A percentile compares a stretch with the other conserved stretches of the same genome.
Conservation (phyloP, 2,113 vertebrate species). For the Hippoglossus stenolepis region DNA sequence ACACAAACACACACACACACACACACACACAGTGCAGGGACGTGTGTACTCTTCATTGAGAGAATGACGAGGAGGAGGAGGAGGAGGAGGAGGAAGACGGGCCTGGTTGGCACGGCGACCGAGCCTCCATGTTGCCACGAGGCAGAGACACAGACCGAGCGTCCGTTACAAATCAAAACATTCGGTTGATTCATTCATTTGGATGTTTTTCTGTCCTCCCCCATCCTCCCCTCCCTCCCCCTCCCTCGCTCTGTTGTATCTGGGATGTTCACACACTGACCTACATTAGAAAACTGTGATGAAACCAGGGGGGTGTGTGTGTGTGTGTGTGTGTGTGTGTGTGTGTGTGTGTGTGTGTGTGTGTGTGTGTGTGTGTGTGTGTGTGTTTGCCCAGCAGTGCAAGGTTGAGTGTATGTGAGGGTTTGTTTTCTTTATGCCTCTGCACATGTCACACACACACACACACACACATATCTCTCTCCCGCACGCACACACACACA, state of each 20-base stretch:
- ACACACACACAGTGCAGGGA: background rate
- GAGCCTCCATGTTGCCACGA: slow-evolving; percentile 40
- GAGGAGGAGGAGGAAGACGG: background rate
- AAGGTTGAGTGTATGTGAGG: background rate
- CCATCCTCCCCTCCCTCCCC: background rate
- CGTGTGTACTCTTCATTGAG: slow-evolving; percentile 21
- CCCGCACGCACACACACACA: no score
- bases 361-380: slow-evolving; percentile 16
- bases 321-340: slow-evolving; percentile 21
- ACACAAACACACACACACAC: slow-evolving; percentile 1
- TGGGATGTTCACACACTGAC: slow-evolving; percentile 18
- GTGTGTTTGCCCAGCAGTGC: background rate
- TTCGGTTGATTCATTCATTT: slow-evolving; percentile 46
- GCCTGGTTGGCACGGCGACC: slow-evolving; percentile 20
- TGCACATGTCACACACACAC: no score
- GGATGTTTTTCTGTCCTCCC: background rate
- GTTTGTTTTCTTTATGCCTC: background rate
- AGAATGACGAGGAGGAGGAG: slow-evolving; percentile 24
- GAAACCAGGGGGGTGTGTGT: slow-evolving; percentile 11
- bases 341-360: slow-evolving; percentile 1
- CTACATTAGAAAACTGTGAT: slow-evolving; percentile 34
- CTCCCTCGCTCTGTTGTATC: background rate
- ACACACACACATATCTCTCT: no score
- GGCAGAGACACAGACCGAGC: slow-evolving; percentile 32
- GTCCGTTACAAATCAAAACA: slow-evolving; percentile 60